Conservation (phyloP, 1,140 invertebrate genomes). For the Drosophila pectinifera region DNA sequence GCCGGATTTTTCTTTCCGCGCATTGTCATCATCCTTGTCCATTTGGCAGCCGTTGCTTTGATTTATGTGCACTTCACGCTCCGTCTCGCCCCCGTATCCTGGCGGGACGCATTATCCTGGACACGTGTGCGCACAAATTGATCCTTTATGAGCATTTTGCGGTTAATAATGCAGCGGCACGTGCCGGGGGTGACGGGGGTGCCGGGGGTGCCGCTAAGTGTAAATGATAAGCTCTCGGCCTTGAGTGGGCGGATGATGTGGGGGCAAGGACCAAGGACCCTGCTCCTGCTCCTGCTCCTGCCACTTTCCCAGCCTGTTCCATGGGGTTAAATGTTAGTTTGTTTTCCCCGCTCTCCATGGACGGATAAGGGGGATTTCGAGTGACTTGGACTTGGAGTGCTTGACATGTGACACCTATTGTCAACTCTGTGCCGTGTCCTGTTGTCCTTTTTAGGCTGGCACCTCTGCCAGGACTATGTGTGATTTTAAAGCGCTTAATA, state of each 20-base stretch:
- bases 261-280: constrained; percentile 6
- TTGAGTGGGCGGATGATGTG: constrained; percentile 14
- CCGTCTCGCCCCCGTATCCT: constrained; percentile 27
- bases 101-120: constrained; percentile 62
- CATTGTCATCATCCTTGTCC: constrained; percentile 59
- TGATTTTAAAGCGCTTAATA: constrained; percentile 60
- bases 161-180: constrained; percentile 78
- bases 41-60: constrained; percentile 67
- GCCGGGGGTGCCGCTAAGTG: constrained; percentile 67
- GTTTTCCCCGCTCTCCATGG: constrained; percentile 33
- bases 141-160: constrained; percentile 84
- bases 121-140: constrained; percentile 81
- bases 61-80: constrained; percentile 74
- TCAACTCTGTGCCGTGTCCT: constrained; percentile 50
- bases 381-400: constrained; percentile 40
- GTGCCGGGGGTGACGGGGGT: constrained; percentile 61
- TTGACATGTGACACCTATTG: constrained; percentile 82
- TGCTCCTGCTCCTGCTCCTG: too few relatives aligned
- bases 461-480: not conserved
- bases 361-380: constrained; percentile 1
- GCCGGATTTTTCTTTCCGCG: constrained; percentile 3
- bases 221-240: constrained; percentile 73
- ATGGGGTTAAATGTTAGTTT: constrained; percentile 76
- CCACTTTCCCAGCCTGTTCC: not conserved
- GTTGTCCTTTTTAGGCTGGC: constrained; percentile 23